A percentile compares a stretch with the other conserved stretches of the same genome.
phyloP scores from a whole-genome alignment of 2,797 vertebrate species.

The Sternarchorhynchus goeldii region DNA sequence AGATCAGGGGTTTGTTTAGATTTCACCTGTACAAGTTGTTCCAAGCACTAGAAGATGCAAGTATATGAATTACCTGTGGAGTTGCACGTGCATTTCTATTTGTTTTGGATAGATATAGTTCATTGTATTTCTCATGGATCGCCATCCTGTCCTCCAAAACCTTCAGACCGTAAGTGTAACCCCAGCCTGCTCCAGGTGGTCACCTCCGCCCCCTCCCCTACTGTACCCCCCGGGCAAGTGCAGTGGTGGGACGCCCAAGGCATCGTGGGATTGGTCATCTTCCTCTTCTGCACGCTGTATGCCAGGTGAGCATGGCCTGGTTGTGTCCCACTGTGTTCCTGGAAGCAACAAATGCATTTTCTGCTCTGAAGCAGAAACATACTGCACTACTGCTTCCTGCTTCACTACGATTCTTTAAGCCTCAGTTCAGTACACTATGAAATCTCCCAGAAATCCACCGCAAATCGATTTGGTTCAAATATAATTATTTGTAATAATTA shows the following conservation, averaged over 20 bases:
- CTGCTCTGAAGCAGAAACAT: no score
- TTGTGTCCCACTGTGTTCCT: no score
- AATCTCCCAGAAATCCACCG: no score
- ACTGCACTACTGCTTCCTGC: no score
- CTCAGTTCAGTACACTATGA: no score
- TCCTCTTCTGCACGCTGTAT: conserved; percentile 86
- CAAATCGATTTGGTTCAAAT: no score
- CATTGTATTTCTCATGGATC: not conserved
- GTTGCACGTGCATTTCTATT: not conserved
- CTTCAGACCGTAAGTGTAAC: conserved; percentile 81
- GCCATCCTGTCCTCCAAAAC: not conserved
- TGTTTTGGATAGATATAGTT: not conserved
- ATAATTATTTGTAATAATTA: no score
- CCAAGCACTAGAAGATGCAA: not conserved
- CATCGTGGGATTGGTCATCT: conserved; percentile 85
- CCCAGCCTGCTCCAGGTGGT: conserved; percentile 82
- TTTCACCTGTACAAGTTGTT: not conserved
- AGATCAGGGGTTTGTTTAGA: conserved; percentile 4
- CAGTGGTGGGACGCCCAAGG: conserved; percentile 91
- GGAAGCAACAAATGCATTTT: no score
- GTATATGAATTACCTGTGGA: not conserved
- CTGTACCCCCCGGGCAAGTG: rapidly evolving
- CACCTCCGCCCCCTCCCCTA: conserved; percentile 34
- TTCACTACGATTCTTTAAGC: no score
- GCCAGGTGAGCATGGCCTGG: conserved; percentile 79